Evolutionary conservation across 2,797 vertebrate species (phyloP), one percentile per base, ranked within the genome.

Genomic region (Leptoclinus maculatus): DNA sequence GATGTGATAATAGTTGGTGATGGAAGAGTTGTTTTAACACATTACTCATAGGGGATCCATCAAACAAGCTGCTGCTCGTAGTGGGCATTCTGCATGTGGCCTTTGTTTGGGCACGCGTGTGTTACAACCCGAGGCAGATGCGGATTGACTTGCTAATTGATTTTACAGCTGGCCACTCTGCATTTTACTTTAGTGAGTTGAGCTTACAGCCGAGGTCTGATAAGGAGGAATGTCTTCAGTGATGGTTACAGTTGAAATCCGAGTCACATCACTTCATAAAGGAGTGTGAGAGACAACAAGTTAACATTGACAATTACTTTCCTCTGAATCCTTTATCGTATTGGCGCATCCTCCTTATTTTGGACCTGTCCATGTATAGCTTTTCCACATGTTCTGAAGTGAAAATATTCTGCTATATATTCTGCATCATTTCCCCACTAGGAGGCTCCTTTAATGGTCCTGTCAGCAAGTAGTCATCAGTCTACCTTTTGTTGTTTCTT

Each of bases 111-210:
- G n/a, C 7, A 17, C 13, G 17, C 62, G 17, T 67, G n/a, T 77
- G 39, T 74, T n/a, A 25, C 43, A 59, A 34, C 23, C 66, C 1
- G 3, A 51, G 64, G 53, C 36, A 27, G 17, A 41, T 14, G 9
- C 3, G 2, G 13, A 73, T 79, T 38, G 65, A 81, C 56, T 51
- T 43, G 41, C 5, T 9, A 14, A 60, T 78, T 74, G 45, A 71
- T 68, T 69, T 59, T 16, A 29, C 71, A 74, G 23, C 23, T 4
- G 34, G 9, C 14, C 11, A 51, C 39, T 17, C 19, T 62, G 17
- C 64, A 25, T 65, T 74, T 4, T 17, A 14, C 27, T 38, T 13
- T 29, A 21, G 41, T 53, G 12, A 59, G 16, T 29, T 79, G 25
- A 64, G 25, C 12, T 54, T n/a, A 54, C n/a, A 54, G 51, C 2